Conservation (phyloP, 2,888 invertebrate species). For the Stegana nigrithorax region DNA sequence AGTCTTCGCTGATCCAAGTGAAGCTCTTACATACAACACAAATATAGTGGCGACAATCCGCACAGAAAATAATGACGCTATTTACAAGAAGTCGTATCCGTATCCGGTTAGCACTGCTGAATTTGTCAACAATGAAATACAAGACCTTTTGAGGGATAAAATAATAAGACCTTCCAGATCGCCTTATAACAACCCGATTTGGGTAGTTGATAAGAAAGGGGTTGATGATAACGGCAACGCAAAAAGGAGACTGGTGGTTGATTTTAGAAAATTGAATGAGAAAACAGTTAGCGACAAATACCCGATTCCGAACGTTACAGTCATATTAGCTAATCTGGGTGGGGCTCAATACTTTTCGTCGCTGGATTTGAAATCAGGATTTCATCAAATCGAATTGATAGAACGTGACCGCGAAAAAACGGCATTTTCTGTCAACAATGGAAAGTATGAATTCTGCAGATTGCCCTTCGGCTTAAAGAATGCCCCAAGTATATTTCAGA, state of each 20-base stretch:
- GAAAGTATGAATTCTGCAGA: conserved; percentile 9
- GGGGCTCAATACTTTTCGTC: conserved; percentile 27
- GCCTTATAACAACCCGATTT: conserved; percentile 22
- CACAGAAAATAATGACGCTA: too few species aligned
- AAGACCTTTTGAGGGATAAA: conserved; percentile 14
- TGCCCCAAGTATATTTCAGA: neutral
- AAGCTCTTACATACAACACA: conserved; percentile 25
- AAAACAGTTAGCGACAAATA: conserved; percentile 37
- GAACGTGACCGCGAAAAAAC: conserved; percentile 33
- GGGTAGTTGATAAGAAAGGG: conserved; percentile 26
- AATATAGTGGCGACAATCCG: too few species aligned
- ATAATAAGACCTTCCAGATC: conserved; percentile 3
- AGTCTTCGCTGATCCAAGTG: neutral
- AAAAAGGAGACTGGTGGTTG: conserved; percentile 19
- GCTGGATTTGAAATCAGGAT: conserved; percentile 33
- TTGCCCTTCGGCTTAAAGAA: conserved; percentile 4
- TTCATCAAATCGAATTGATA: conserved; percentile 28
- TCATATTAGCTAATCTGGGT: conserved; percentile 30
- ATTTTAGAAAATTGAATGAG: too few species aligned
- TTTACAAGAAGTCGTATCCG: conserved; percentile 28
- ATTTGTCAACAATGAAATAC: conserved; percentile 27
- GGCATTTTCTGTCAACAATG: conserved; percentile 19
- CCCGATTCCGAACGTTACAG: conserved; percentile 31
- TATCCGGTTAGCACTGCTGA: conserved; percentile 31
- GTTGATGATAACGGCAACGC: conserved; percentile 2